A percentile compares a stretch with the other conserved stretches of the same genome.
Evolutionary conservation across 2,888 invertebrate species (phyloP).

Genomic region (Ferrisia virgata): DNA sequence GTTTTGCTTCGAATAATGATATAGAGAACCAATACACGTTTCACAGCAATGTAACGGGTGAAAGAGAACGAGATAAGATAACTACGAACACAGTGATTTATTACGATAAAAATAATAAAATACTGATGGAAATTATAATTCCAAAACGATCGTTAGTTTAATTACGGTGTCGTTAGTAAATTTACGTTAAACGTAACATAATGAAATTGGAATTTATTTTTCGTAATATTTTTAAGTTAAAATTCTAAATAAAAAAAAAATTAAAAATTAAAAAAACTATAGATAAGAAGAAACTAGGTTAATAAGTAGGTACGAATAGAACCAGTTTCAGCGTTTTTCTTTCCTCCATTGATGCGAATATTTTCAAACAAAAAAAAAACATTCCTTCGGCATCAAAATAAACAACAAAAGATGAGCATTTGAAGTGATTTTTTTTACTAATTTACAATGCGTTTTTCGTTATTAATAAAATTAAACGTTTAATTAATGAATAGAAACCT

Average conservation of each 20-base stretch:
- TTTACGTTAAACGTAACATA: neutral
- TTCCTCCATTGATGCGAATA: constrained; percentile 8
- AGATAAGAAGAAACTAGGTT: neutral
- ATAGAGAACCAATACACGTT: no score
- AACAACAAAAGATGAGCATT: constrained; percentile 23
- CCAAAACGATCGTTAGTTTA: neutral
- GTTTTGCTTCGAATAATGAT: neutral
- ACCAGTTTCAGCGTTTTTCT: neutral
- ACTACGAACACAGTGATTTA: neutral
- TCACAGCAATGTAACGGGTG: neutral
- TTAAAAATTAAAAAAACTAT: neutral
- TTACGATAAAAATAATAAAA: neutral
- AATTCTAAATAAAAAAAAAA: neutral
- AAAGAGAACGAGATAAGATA: neutral
- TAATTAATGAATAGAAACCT: neutral
- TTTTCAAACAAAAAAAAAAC: constrained; percentile 22
- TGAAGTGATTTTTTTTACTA: neutral
- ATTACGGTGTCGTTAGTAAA: neutral
- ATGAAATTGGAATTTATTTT: neutral
- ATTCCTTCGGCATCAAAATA: constrained; percentile 24
- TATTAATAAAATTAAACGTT: neutral
- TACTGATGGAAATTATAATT: neutral
- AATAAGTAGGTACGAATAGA: neutral
- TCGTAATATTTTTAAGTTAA: neutral
- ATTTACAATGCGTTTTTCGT: neutral